Evolutionary conservation across 2,113 vertebrate species (phyloP).

Genomic region (Dicaeum eximium): DNA sequence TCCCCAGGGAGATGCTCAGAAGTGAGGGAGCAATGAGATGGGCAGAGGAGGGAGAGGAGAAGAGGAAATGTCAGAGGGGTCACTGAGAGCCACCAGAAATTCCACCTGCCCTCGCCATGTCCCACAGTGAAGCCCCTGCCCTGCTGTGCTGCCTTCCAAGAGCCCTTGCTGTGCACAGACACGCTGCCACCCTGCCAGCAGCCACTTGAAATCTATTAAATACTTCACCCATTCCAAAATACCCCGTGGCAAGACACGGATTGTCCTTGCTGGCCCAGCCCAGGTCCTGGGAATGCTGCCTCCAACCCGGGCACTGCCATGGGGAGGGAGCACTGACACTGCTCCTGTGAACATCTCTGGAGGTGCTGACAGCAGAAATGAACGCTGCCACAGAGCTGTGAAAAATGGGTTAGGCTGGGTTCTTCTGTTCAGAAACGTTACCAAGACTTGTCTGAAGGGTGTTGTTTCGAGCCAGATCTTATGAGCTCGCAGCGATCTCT

Average conservation of each 20-base stretch:
- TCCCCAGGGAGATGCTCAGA: neutral
- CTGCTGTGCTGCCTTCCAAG: accelerated
- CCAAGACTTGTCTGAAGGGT: neutral
- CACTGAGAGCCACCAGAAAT: neutral
- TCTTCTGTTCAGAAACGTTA: neutral
- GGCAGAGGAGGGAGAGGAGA: neutral
- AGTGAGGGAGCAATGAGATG: accelerated
- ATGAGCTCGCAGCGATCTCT: no score
- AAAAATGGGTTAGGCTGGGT: neutral
- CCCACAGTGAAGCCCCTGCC: accelerated
- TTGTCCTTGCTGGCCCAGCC: neutral
- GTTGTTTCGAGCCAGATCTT: no score
- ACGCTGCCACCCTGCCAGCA: neutral
- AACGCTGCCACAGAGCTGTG: neutral
- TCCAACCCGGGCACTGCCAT: accelerated
- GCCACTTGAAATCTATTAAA: neutral
- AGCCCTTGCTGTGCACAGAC: accelerated
- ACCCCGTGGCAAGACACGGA: accelerated
- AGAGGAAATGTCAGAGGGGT: neutral
- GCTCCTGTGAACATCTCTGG: neutral
- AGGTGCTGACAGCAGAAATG: neutral
- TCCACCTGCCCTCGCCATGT: accelerated
- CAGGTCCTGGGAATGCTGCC: neutral
- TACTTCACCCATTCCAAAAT: neutral
- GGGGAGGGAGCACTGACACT: neutral